A percentile compares a stretch with the other conserved stretches of the same genome.
Conservation (phyloP, 2,888 invertebrate genomes). For the Furcula furcula region DNA sequence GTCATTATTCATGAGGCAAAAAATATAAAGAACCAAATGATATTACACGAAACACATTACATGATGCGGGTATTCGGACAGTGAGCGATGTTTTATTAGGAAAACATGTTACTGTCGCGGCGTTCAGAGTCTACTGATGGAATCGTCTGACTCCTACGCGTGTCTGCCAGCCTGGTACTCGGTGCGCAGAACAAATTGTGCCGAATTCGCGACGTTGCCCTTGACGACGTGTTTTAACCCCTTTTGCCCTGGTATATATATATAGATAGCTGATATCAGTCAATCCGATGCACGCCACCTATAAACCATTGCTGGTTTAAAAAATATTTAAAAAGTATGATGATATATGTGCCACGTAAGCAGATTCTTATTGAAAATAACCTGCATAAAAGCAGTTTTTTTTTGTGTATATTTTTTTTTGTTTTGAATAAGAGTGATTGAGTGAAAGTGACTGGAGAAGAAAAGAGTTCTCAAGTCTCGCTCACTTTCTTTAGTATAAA, state of each 20-base stretch:
- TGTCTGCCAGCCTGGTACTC: slow-evolving; percentile 45
- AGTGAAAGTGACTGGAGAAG: no score
- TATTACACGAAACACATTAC: slow-evolving; percentile 12
- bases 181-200: slow-evolving; percentile 12
- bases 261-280: no score
- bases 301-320: no score
- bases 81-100: slow-evolving; percentile 34
- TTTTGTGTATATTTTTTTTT: no score
- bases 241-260: slow-evolving; percentile 6
- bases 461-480: no score
- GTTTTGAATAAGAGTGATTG: no score
- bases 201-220: slow-evolving; percentile 13
- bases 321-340: no score
- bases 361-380: no score
- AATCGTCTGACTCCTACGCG: slow-evolving; percentile 41
- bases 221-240: slow-evolving; percentile 9
- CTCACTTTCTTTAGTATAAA: no score
- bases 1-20: slow-evolving; percentile 17
- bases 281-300: no score
- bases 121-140: slow-evolving; percentile 30
- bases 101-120: slow-evolving; percentile 44
- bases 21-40: slow-evolving; percentile 9
- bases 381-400: no score
- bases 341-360: no score
- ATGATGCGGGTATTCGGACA: slow-evolving; percentile 10